Percentiles rank a stretch among this genome's conserved stretches.
These are phyloP conservation scores for Osmerus mordax DNA, from an alignment of 2,113 vertebrate genomes.

Conservation along the genomic window DNA sequence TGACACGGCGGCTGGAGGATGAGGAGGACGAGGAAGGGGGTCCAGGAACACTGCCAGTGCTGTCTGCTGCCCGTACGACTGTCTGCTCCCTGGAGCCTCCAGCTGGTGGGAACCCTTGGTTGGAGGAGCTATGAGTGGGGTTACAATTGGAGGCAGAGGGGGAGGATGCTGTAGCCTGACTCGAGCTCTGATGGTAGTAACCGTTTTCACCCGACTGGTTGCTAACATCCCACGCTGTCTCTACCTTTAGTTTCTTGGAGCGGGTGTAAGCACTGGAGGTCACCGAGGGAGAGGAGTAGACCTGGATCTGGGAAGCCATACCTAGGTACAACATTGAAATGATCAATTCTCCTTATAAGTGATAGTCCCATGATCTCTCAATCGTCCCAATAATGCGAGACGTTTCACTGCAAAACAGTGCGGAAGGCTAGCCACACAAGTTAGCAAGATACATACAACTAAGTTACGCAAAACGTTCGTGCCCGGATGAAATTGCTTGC, in stretches of 20 bases:
- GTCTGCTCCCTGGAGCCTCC: slow-evolving; percentile 85
- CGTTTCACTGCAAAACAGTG: no score
- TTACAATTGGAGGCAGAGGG: slow-evolving; percentile 80
- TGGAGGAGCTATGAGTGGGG: slow-evolving; percentile 77
- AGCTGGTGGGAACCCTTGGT: slow-evolving; percentile 73
- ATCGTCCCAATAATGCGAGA: no score
- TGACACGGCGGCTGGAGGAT: slow-evolving; percentile 78
- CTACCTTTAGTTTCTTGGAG: slow-evolving; percentile 96
- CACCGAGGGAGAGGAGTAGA: slow-evolving; percentile 94
- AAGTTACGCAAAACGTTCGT: no score
- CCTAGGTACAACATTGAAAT: slow-evolving; percentile 60
- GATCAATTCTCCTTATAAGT: not conserved
- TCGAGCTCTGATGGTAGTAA: slow-evolving; percentile 84
- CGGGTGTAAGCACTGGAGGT: slow-evolving; percentile 96
- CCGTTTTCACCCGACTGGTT: slow-evolving; percentile 81
- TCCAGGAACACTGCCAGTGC: slow-evolving; percentile 82
- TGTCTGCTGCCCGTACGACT: slow-evolving; percentile 93
- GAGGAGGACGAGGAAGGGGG: slow-evolving; percentile 70
- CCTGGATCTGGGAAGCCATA: slow-evolving; percentile 97
- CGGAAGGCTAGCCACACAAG: no score
- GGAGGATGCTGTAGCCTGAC: slow-evolving; percentile 73
- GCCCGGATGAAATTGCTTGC: no score
- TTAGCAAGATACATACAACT: no score
- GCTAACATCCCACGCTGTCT: slow-evolving; percentile 89
- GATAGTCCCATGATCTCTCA: no score